A percentile compares a stretch with the other conserved stretches of the same genome.
Conservation (phyloP, 2,888 invertebrate species). For the Nomada lathburiana region DNA sequence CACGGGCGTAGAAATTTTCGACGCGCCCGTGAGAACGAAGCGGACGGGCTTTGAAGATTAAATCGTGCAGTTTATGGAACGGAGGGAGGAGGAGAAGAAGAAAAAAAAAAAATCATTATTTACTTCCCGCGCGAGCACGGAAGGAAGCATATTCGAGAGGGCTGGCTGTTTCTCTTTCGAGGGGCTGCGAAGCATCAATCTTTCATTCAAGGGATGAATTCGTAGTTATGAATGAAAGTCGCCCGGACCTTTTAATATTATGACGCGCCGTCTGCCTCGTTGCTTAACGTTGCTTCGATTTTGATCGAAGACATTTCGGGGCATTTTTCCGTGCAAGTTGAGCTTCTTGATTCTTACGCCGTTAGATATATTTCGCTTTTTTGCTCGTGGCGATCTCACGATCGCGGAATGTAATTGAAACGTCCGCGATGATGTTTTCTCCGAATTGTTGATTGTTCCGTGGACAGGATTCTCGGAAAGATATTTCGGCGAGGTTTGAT, state of each 20-base stretch:
- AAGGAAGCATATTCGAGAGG: constrained; percentile 50
- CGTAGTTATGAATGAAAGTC: constrained; percentile 76
- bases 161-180: constrained; percentile 36
- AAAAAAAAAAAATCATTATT: constrained; percentile 56
- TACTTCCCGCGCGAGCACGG: constrained; percentile 34
- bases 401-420: not conserved
- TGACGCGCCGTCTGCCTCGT: constrained; percentile 56
- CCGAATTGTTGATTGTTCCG: not conserved
- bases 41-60: not conserved
- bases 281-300: constrained; percentile 77
- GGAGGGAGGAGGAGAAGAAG: too few relatives aligned
- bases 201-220: constrained; percentile 74
- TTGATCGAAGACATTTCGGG: constrained; percentile 74
- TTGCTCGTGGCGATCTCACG: not conserved
- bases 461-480: constrained; percentile 14
- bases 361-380: not conserved
- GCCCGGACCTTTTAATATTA: constrained; percentile 70
- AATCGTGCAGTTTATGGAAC: constrained; percentile 29
- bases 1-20: not conserved
- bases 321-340: not conserved
- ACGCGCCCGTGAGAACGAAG: not conserved
- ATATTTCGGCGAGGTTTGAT: constrained; percentile 26
- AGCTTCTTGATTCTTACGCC: not conserved
- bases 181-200: constrained; percentile 73
- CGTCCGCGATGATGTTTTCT: not conserved